Conservation (phyloP, 2,797 vertebrate species). For the Somateria mollissima region DNA sequence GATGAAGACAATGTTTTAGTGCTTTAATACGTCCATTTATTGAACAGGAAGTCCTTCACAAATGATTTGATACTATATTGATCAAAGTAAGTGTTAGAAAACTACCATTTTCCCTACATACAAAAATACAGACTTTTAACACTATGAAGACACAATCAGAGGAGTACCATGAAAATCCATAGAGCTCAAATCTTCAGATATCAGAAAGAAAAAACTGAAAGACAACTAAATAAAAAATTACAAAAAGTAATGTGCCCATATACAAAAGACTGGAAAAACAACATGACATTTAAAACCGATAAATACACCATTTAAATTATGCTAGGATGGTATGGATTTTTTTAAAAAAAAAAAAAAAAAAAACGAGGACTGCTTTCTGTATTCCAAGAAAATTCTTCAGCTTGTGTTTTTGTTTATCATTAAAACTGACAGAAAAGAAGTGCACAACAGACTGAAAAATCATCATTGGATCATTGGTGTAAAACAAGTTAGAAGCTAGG, state of each 20-base stretch:
- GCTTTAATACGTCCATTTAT: slow-evolving; percentile 76
- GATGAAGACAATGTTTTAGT: neutral
- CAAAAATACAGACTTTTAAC: slow-evolving; percentile 85
- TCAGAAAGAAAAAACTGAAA: slow-evolving; percentile 52
- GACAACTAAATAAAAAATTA: slow-evolving; percentile 26
- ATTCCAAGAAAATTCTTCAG: slow-evolving; percentile 22
- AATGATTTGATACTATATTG: slow-evolving; percentile 76
- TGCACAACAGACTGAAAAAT: neutral
- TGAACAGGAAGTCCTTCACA: slow-evolving; percentile 81
- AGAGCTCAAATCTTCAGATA: slow-evolving; percentile 64
- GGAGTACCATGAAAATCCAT: slow-evolving; percentile 73
- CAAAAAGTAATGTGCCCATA: slow-evolving; percentile 59
- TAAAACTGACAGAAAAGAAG: neutral
- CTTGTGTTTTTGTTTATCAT: neutral
- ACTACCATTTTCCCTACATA: slow-evolving; percentile 84
- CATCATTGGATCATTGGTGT: neutral
- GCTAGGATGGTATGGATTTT: slow-evolving; percentile 23
- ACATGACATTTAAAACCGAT: slow-evolving; percentile 57
- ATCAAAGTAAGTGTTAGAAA: slow-evolving; percentile 80
- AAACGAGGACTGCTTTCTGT: slow-evolving; percentile 24
- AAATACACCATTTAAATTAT: slow-evolving; percentile 61
- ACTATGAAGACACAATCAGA: slow-evolving; percentile 78
- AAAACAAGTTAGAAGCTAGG: neutral
- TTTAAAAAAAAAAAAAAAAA: neutral
- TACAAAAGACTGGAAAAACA: slow-evolving; percentile 61